phyloP scores from a whole-genome alignment of 2,888 invertebrate species.

The Ichneumoninae sp. region DNA sequence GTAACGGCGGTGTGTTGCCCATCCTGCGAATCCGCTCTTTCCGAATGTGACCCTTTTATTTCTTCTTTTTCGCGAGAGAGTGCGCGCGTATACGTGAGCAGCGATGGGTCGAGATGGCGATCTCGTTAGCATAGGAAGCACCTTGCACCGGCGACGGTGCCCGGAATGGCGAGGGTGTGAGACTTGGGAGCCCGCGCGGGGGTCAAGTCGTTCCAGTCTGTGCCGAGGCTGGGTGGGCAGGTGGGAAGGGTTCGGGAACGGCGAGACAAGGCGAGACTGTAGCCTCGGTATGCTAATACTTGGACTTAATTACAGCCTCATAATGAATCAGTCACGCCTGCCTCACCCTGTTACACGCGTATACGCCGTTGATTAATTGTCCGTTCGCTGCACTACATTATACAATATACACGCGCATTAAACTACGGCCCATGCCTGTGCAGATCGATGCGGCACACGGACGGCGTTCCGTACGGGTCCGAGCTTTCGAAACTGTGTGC shows the following conservation, averaged over 20 bases:
- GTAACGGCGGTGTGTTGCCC: slow-evolving; percentile 24
- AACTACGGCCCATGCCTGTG: background rate
- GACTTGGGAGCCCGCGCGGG: slow-evolving; percentile 22
- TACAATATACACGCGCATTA: slow-evolving; percentile 1
- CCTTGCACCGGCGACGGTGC: slow-evolving; percentile 67
- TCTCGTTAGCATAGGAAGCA: slow-evolving; percentile 79
- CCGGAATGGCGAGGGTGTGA: slow-evolving; percentile 54
- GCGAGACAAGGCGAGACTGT: slow-evolving; percentile 53
- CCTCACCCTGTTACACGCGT: slow-evolving; percentile 68
- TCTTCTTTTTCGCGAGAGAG: background rate
- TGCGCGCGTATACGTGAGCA: background rate
- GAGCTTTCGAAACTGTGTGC: slow-evolving; percentile 11
- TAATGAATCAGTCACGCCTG: slow-evolving; percentile 81
- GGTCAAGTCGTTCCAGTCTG: slow-evolving; percentile 57
- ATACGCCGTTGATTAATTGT: slow-evolving; percentile 79
- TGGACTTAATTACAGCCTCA: slow-evolving; percentile 80
- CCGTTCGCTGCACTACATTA: slow-evolving; percentile 50
- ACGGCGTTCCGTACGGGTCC: background rate
- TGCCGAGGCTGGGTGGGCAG: slow-evolving; percentile 62
- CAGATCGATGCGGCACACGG: background rate
- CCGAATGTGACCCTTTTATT: slow-evolving; percentile 61
- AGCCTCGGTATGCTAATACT: slow-evolving; percentile 79
- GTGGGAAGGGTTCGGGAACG: slow-evolving; percentile 26
- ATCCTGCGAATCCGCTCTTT: slow-evolving; percentile 43
- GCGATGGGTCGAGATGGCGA: slow-evolving; percentile 69